Conservation (phyloP, 2,113 vertebrate genomes). For the Chinchilla lanigera region DNA sequence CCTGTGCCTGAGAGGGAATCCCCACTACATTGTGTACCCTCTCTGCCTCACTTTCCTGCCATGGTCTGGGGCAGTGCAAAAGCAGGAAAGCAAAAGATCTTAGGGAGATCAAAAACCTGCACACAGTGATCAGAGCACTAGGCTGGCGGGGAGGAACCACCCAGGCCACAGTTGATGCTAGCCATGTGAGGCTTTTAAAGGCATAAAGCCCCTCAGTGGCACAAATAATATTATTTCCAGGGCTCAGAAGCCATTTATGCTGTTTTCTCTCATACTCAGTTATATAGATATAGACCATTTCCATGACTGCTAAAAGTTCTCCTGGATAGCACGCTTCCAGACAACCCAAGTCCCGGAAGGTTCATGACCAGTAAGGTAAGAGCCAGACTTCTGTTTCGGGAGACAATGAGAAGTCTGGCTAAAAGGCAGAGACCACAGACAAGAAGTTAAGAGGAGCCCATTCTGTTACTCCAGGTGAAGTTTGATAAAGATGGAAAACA, state of each 20-base stretch:
- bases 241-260: not conserved
- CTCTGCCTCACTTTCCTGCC: not conserved
- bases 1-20: fast-evolving
- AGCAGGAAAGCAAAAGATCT: not conserved
- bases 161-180: not conserved
- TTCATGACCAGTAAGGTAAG: not conserved
- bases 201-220: not conserved
- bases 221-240: not conserved
- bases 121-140: not conserved
- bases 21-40: not conserved
- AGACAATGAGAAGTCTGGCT: not conserved
- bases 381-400: not conserved
- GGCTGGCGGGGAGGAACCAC: not conserved
- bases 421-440: not conserved
- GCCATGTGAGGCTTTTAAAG: not conserved
- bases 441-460: not conserved
- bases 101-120: not conserved
- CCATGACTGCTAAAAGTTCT: not conserved
- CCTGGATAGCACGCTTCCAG: not conserved
- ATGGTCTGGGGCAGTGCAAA: not conserved
- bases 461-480: not conserved
- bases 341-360: not conserved
- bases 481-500: not conserved
- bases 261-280: not conserved
- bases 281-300: not conserved